Conservation (phyloP, 2,797 vertebrate species). For the Molossus molossus region DNA sequence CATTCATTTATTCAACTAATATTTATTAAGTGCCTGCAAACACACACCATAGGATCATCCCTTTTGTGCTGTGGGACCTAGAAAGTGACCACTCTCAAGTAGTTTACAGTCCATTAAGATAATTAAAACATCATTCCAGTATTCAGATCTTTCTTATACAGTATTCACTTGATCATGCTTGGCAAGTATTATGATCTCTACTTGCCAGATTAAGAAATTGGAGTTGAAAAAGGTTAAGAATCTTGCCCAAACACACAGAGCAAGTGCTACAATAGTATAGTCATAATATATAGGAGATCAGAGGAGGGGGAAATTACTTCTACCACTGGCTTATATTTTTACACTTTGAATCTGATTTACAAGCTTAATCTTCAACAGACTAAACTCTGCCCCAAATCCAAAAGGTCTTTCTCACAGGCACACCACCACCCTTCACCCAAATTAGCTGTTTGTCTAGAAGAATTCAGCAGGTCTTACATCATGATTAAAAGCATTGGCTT, state of each 20-base stretch:
- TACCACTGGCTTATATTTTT: background rate
- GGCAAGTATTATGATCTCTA: slow-evolving; percentile 25
- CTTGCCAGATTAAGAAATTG: slow-evolving; percentile 49
- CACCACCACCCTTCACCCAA: slow-evolving; percentile 34
- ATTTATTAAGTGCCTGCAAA: slow-evolving; percentile 17
- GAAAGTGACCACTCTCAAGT: slow-evolving; percentile 3
- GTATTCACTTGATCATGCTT: slow-evolving; percentile 21
- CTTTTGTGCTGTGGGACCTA: background rate
- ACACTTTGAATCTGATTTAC: slow-evolving; percentile 49
- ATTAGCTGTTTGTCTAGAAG: slow-evolving; percentile 51
- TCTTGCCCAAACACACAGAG: slow-evolving; percentile 18
- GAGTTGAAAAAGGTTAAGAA: slow-evolving; percentile 51
- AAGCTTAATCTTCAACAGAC: slow-evolving; percentile 55
- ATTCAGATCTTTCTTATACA: background rate
- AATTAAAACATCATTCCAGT: slow-evolving; percentile 67
- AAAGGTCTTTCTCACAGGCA: slow-evolving; percentile 6
- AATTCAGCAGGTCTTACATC: slow-evolving; percentile 12
- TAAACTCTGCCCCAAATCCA: slow-evolving; percentile 18
- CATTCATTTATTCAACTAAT: slow-evolving; percentile 56
- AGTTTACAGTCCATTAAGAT: slow-evolving; percentile 42
- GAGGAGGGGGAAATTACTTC: slow-evolving; percentile 48
- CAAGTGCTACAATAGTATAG: slow-evolving; percentile 29
- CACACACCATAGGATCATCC: background rate
- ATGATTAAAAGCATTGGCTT: slow-evolving; percentile 42
- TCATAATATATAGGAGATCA: slow-evolving; percentile 3